These are phyloP conservation scores for Siphlonurus alternatus DNA, from an alignment of 2,888 invertebrate genomes.

Conservation along the genomic window DNA sequence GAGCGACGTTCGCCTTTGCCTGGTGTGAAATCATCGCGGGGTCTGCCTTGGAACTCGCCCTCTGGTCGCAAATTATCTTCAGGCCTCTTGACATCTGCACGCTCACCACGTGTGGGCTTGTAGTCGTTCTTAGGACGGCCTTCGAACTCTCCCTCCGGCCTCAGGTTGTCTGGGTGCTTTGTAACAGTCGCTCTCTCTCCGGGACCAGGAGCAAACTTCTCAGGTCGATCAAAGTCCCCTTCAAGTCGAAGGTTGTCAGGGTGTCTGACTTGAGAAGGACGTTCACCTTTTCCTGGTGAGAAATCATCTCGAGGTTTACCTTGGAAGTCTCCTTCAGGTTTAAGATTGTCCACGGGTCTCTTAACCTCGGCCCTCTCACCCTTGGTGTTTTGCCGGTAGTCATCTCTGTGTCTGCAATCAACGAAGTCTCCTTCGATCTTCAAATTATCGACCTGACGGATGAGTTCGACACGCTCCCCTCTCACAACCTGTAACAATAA, in stretches of 20 bases:
- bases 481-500: slow-evolving; percentile 27
- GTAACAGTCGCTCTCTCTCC: slow-evolving; percentile 20
- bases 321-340: slow-evolving; percentile 15
- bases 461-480: slow-evolving; percentile 34
- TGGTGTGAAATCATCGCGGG: slow-evolving; percentile 23
- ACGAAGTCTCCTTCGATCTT: slow-evolving; percentile 37
- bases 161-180: slow-evolving; percentile 22
- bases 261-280: slow-evolving; percentile 19
- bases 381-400: slow-evolving; percentile 23
- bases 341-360: slow-evolving; percentile 19
- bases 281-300: slow-evolving; percentile 1
- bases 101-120: slow-evolving; percentile 35
- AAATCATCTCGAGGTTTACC: slow-evolving; percentile 12
- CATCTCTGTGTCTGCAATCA: slow-evolving; percentile 32
- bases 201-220: slow-evolving; percentile 17
- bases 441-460: slow-evolving; percentile 29
- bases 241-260: slow-evolving; percentile 29
- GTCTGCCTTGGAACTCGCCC: slow-evolving; percentile 36
- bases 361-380: slow-evolving; percentile 17
- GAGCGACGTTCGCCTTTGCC: slow-evolving; percentile 24
- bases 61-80: slow-evolving; percentile 41
- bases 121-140: slow-evolving; percentile 23
- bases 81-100: slow-evolving; percentile 36
- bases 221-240: slow-evolving; percentile 30
- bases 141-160: slow-evolving; percentile 16